Evolutionary conservation across 2,113 vertebrate species (phyloP), one percentile per base, ranked within the genome.

Genomic region (Crotalus viridis): DNA sequence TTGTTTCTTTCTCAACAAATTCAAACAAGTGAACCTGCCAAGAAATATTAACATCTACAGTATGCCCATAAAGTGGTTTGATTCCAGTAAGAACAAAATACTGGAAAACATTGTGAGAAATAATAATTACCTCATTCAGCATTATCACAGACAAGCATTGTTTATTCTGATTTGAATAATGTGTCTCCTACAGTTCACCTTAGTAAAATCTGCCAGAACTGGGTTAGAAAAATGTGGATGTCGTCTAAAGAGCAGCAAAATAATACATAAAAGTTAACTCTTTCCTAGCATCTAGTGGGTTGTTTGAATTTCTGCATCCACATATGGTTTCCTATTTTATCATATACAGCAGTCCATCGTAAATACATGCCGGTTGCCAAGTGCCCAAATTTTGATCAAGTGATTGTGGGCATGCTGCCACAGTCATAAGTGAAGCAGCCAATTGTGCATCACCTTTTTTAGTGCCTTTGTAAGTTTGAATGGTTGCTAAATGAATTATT

Each of bases 21-120:
- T 97, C 98, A 93, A 99, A 99, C 61, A 99, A 97, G 93, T 97
- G 97, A 86, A 99, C 92, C 99, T 99, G 95, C 15, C 10, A 5
- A 94, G 89, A 85, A 90, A 87, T 5, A 64, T 90, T 61, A 61
- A 90, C 8, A 59, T 54, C 26, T 21, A 69, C 28, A 69, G 64
- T 15, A 21, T 43, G 33, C 7, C 74, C 33, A 81, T 81, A 81
- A 81, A 81, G 17, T 10, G 74, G 33, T 9, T 81, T 17, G 33
- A 81, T 81, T 81, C 33, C 33, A 81, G 2, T 0, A n/a, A 19
- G 51, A 92, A 92, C 52, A 51, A 86, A 56, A 56, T 43, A 28
- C 39, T 51, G 19, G 89, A 94, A 92, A 85, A 81, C 88, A 43
- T 61, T 33, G 21, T 69, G 48, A 69, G 51, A 39, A 21, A 52